Conservation (phyloP, 2,888 invertebrate genomes). For the Portevinia maculata region DNA sequence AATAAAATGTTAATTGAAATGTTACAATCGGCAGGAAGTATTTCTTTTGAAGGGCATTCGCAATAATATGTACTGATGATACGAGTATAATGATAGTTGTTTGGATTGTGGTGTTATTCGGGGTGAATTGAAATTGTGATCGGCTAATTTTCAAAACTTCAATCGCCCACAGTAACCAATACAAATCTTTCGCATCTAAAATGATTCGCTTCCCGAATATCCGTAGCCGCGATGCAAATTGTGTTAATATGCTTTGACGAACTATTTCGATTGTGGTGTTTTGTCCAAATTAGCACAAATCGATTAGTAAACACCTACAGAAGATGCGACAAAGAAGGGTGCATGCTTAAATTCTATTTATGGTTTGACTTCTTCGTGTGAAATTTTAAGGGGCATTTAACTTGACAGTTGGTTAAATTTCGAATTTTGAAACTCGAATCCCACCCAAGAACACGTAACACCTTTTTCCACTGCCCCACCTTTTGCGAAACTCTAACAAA, state of each 20-base stretch:
- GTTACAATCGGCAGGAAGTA: background rate
- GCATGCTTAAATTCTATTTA: too few species aligned
- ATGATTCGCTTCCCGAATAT: conserved; percentile 1
- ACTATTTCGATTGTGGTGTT: conserved; percentile 43
- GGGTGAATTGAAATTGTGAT: background rate
- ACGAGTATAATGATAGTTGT: background rate
- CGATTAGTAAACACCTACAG: conserved; percentile 7
- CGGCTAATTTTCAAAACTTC: background rate
- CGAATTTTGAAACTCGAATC: too few species aligned
- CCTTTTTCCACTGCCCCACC: too few species aligned
- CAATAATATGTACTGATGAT: conserved; percentile 8
- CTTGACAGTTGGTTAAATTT: too few species aligned
- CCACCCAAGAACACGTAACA: too few species aligned
- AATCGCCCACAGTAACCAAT: background rate
- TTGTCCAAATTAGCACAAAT: conserved; percentile 19
- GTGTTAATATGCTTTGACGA: background rate
- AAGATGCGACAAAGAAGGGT: background rate
- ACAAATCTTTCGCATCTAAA: conserved; percentile 3
- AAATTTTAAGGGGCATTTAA: too few species aligned
- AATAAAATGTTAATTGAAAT: background rate
- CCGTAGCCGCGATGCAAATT: conserved; percentile 9
- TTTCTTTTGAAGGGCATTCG: conserved; percentile 9
- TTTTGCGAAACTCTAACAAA: too few species aligned
- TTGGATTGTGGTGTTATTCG: background rate
- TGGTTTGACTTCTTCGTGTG: too few species aligned